These are phyloP conservation scores for Naso thynnoides DNA, from an alignment of 2,797 vertebrate species.

Conservation along the genomic window DNA sequence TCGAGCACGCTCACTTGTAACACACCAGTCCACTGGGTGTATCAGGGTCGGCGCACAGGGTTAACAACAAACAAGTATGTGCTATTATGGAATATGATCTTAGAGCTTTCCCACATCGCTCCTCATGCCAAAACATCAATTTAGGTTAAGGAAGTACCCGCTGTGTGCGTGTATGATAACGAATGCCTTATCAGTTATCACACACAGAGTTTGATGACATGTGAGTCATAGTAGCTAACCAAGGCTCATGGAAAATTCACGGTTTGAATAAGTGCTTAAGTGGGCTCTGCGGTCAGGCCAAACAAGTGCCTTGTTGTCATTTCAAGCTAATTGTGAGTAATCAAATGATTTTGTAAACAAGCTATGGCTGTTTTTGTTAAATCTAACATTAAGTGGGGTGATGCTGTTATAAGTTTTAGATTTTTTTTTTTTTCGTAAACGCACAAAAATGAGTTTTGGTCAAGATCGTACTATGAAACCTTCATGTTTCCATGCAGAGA, in stretches of 20 bases:
- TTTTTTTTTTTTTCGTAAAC: not conserved
- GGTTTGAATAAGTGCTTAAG: slow-evolving; percentile 61
- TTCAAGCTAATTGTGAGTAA: slow-evolving; percentile 49
- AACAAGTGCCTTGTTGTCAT: slow-evolving; percentile 64
- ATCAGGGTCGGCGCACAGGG: slow-evolving; percentile 17
- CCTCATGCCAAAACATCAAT: slow-evolving; percentile 63
- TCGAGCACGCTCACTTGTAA: slow-evolving; percentile 73
- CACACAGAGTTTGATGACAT: slow-evolving; percentile 68
- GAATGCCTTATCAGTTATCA: slow-evolving; percentile 64
- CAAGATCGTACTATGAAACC: not conserved
- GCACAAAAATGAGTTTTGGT: not conserved
- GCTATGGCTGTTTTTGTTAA: slow-evolving; percentile 1
- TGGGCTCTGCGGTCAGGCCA: slow-evolving; percentile 40
- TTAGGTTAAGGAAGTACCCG: slow-evolving; percentile 50
- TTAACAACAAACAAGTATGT: slow-evolving; percentile 57
- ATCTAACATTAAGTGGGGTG: no score
- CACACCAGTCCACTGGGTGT: slow-evolving; percentile 33
- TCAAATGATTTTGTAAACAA: slow-evolving; percentile 24
- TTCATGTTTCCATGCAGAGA: not conserved
- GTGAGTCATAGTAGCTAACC: slow-evolving; percentile 62
- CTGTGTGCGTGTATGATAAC: slow-evolving; percentile 19
- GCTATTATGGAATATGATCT: slow-evolving; percentile 58
- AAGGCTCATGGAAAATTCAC: slow-evolving; percentile 71
- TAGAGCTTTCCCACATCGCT: slow-evolving; percentile 30
- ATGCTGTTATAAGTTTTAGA: not conserved